Evolutionary conservation across 1,140 invertebrate species (phyloP).

Genomic region (Gryllus bimaculatus): DNA sequence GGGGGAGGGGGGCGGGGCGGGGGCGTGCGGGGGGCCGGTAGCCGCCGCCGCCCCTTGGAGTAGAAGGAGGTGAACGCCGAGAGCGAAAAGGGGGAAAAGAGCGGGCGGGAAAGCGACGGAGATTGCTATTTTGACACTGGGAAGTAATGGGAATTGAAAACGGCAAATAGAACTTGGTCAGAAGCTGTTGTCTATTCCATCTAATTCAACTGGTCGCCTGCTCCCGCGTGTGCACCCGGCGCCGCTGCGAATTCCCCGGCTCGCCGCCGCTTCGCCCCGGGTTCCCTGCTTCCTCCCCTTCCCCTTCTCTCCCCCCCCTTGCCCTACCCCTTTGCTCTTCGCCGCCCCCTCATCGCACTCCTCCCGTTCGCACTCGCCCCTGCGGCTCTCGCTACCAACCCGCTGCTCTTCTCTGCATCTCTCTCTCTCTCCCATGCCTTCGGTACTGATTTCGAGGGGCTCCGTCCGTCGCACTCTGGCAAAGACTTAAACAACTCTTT

Average conservation of each 20-base stretch:
- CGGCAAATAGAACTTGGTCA: not conserved
- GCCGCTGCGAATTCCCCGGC: not conserved
- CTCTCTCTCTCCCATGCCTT: not conserved
- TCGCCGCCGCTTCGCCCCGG: too few species aligned
- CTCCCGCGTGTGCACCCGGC: too few species aligned
- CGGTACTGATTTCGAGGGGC: not conserved
- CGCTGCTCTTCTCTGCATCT: too few species aligned
- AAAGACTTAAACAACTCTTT: not conserved
- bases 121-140: conserved; percentile 3
- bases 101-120: not conserved
- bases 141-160: not conserved
- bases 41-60: not conserved
- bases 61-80: not conserved
- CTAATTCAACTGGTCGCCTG: not conserved
- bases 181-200: conserved; percentile 4
- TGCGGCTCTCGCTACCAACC: not conserved
- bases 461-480: not conserved
- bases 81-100: not conserved
- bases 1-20: too few species aligned
- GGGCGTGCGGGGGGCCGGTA: too few species aligned
- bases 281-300: not conserved
- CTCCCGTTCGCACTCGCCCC: not conserved
- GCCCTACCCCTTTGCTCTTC: not conserved
- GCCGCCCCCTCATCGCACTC: not conserved
- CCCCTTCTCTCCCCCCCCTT: not conserved